These are phyloP conservation scores for Arothron firmamentum DNA, from an alignment of 2,113 vertebrate genomes.

Conservation along the genomic window DNA sequence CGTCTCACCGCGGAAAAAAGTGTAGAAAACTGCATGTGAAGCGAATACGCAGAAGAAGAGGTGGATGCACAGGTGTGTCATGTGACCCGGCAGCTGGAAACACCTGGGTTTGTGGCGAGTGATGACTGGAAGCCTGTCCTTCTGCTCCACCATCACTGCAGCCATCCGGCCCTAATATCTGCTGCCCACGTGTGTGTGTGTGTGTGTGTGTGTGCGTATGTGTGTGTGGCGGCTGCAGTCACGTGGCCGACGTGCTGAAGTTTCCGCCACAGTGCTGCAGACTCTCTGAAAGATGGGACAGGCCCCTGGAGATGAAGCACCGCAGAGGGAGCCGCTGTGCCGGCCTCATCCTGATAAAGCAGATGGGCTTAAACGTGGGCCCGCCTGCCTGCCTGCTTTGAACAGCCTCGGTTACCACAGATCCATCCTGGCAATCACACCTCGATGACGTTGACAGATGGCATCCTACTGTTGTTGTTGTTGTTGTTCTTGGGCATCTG, in stretches of 20 bases:
- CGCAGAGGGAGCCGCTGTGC: conserved; percentile 20
- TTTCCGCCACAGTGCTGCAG: conserved; percentile 21
- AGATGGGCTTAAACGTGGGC: conserved; percentile 38
- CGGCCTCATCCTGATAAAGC: conserved; percentile 50
- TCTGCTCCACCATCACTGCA: conserved; percentile 23
- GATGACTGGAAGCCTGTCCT: conserved; percentile 35
- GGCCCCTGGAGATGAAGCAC: conserved; percentile 17
- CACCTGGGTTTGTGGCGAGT: conserved; percentile 21
- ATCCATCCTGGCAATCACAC: conserved; percentile 64
- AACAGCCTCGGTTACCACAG: conserved; percentile 41
- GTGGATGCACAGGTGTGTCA: conserved; percentile 4
- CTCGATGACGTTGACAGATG: conserved; percentile 76
- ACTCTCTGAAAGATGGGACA: no score
- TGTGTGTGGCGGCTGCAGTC: no score
- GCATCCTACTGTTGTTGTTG: conserved; percentile 67
- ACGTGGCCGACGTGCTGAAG: no score
- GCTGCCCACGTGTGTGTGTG: no score
- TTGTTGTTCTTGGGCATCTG: conserved; percentile 70
- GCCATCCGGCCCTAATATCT: neutral
- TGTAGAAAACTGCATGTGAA: neutral
- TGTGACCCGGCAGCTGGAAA: conserved; percentile 8
- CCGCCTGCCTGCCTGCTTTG: conserved; percentile 36
- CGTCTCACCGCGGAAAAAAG: neutral
- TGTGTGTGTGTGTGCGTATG: no score
- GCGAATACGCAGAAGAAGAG: neutral